A percentile compares a stretch with the other conserved stretches of the same genome.
These are phyloP conservation scores for Laodelphax striatellus DNA, from an alignment of 1,140 invertebrate genomes.

Conservation along the genomic window DNA sequence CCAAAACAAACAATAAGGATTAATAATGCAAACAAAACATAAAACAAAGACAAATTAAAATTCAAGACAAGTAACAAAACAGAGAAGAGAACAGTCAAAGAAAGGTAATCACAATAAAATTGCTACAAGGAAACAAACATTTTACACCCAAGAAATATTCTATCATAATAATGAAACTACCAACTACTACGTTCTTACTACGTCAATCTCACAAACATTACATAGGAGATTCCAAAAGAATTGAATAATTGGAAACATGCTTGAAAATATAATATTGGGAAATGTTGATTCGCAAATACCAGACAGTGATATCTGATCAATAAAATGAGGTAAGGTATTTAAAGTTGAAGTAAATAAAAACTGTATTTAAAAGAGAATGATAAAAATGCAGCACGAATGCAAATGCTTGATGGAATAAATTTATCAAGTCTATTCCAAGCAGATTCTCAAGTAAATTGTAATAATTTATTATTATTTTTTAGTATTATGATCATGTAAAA, in stretches of 20 bases:
- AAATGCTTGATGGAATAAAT: too few relatives aligned
- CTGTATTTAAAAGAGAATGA: too few relatives aligned
- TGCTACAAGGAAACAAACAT: neutral
- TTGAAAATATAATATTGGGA: neutral
- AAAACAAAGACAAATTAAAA: constrained; percentile 13
- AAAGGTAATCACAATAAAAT: neutral
- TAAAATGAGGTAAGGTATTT: too few relatives aligned
- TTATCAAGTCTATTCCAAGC: too few relatives aligned
- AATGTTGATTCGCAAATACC: neutral
- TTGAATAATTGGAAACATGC: too few relatives aligned
- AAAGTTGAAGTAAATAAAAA: too few relatives aligned
- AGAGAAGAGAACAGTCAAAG: constrained; percentile 1
- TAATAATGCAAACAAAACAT: constrained; percentile 19
- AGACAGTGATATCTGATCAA: neutral
- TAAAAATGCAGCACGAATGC: too few relatives aligned
- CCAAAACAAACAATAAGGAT: constrained; percentile 19
- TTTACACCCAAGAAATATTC: neutral
- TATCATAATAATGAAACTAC: neutral
- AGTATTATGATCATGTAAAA: too few relatives aligned
- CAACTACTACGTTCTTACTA: neutral
- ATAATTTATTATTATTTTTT: too few relatives aligned
- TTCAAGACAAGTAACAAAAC: neutral
- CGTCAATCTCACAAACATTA: too few relatives aligned
- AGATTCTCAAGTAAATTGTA: too few relatives aligned
- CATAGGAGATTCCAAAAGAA: too few relatives aligned